Percentiles rank a stretch among this genome's conserved stretches.
Evolutionary conservation across 1,140 invertebrate species (phyloP).

Genomic region (Diabrotica undecimpunctata): DNA sequence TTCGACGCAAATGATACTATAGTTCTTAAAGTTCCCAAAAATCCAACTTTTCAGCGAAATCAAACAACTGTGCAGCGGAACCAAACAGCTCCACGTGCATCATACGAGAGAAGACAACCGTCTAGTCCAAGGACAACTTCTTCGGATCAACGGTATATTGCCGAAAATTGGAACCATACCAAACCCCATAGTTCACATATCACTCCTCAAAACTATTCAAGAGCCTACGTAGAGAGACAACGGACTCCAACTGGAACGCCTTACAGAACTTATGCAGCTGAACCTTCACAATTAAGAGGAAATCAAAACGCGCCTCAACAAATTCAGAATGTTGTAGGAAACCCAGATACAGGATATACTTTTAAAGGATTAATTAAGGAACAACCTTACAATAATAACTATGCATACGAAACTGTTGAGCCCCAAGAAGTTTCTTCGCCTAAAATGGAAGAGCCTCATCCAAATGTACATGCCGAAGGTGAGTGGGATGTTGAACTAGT

Average conservation of each 20-base stretch:
- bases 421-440: neutral
- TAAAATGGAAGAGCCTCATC: neutral
- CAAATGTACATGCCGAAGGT: neutral
- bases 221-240: neutral
- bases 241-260: no score
- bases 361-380: neutral
- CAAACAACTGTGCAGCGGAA: neutral
- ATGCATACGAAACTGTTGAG: neutral
- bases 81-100: neutral
- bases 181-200: neutral
- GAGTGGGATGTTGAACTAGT: constrained; percentile 1
- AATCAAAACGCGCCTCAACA: neutral
- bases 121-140: neutral
- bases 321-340: neutral
- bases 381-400: neutral
- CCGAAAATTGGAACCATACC: no score
- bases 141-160: no score
- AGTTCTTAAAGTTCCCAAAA: neutral
- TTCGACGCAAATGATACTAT: neutral
- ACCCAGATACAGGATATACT: neutral
- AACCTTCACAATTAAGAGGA: neutral
- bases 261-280: neutral
- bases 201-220: neutral
- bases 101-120: neutral
- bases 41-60: neutral